Evolutionary conservation across 2,888 invertebrate genomes (phyloP).

Genomic region (Nysson spinosus): DNA sequence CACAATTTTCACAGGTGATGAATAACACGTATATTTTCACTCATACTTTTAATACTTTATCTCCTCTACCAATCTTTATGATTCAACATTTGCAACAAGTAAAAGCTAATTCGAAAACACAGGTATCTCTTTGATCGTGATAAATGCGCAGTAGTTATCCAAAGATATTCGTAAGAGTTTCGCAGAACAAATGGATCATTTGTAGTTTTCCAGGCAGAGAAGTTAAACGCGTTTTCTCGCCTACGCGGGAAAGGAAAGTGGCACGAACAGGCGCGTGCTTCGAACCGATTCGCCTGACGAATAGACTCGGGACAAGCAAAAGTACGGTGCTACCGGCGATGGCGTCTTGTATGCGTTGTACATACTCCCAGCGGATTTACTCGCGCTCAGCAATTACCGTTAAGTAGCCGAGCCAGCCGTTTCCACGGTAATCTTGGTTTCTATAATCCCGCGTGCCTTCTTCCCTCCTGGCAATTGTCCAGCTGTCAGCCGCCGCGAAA

Average conservation of each 20-base stretch:
- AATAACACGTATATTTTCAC: too few species aligned
- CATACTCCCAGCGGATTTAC: constrained; percentile 40
- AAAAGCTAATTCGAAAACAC: too few species aligned
- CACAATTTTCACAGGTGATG: too few species aligned
- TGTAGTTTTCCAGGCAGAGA: not conserved
- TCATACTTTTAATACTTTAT: too few species aligned
- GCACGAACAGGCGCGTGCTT: constrained; percentile 25
- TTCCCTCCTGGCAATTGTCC: constrained; percentile 61
- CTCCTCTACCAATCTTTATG: too few species aligned
- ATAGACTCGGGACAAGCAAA: constrained; percentile 1
- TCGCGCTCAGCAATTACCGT: constrained; percentile 56
- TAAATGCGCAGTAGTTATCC: too few species aligned
- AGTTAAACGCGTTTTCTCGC: not conserved
- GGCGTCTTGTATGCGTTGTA: constrained; percentile 1
- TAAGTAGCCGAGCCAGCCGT: constrained; percentile 51
- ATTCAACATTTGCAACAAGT: too few species aligned
- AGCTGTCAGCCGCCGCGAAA: constrained; percentile 58
- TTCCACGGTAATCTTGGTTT: constrained; percentile 61
- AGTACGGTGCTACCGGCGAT: constrained; percentile 8
- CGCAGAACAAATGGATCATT: not conserved
- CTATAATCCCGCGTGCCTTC: constrained; percentile 52
- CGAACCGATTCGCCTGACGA: constrained; percentile 31
- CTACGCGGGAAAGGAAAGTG: constrained; percentile 33
- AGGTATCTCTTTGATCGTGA: too few species aligned
- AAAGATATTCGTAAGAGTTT: too few species aligned